Base-by-base conservation (phyloP, 1,140 invertebrate genomes). In the Drosophila saltans region DNA sequence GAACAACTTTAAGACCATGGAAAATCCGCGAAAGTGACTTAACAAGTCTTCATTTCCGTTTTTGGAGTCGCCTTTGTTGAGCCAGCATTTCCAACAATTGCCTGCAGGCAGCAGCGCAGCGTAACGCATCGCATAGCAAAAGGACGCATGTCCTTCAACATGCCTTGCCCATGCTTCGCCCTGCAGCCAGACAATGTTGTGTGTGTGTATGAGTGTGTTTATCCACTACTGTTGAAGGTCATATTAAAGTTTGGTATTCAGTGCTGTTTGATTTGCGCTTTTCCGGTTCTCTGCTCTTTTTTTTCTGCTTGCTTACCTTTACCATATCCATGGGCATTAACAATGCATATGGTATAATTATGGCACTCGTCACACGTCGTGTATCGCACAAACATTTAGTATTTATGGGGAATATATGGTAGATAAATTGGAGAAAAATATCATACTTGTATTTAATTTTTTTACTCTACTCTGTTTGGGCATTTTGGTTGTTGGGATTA, bases 231-330 rank as follows among this genome's bases (percentile, higher is more conserved):
- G 84, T 80, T 86, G 80, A 88, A 89, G 83, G 84, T 68, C 83
- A 72, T 39, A 70, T 80, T 88, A 75, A 86, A 80, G 80, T 65
- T 68, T 78, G 75, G 68, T 81, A 70, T 36, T 36, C 33, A 36
- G 33, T 85, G 70, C 68, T 65, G 45, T 78, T 86, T 86, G 75
- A 86, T 74, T 82, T 86, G 80, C 80, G 58, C 84, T 88, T 88
- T 85, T 74, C 69, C 6, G 39, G 60, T 61, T 28, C 71, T 16
- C 30, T 33, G 7, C 58, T 28, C 9, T 26, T 41, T 24, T 43
- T 26, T 33, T 52, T 52, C 65, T 10, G 43, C 16, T 55, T 72
- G 76, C 77, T 82, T 88, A 74, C 72, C 61, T 79, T 86, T 86
- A 40, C 70, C 65, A 68, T 68, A 62, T 72, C 70, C 65, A 68